Conservation (phyloP, 2,113 vertebrate genomes). For the Clarias batrachus region DNA sequence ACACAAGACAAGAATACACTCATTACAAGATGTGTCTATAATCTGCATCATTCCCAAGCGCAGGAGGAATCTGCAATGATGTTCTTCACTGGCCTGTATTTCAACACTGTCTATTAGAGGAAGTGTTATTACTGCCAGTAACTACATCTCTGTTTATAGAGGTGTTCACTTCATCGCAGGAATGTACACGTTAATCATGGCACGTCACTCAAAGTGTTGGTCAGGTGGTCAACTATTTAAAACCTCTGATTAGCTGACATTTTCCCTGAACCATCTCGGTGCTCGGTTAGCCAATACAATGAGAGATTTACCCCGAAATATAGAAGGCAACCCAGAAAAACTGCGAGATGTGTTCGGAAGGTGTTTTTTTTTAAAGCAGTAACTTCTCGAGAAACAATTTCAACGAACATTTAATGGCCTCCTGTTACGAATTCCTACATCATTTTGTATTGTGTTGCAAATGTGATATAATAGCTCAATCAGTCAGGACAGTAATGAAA, state of each 20-base stretch:
- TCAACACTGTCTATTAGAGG: constrained; percentile 10
- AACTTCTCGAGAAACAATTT: constrained; percentile 78
- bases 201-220: constrained; percentile 17
- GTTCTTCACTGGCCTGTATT: constrained; percentile 16
- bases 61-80: constrained; percentile 9
- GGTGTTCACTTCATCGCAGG: constrained; percentile 20
- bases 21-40: background rate
- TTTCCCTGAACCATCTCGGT: background rate
- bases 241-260: constrained; percentile 41
- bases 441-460: constrained; percentile 76
- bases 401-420: constrained; percentile 89
- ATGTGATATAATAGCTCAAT: constrained; percentile 97
- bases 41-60: background rate
- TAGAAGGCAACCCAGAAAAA: background rate
- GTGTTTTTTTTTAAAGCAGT: constrained; percentile 53
- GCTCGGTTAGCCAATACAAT: background rate
- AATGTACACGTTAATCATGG: constrained; percentile 35
- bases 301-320: background rate
- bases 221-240: constrained; percentile 25
- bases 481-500: constrained; percentile 93
- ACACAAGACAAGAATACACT: background rate
- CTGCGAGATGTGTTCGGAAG: constrained; percentile 39
- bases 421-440: constrained; percentile 89
- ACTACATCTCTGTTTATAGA: constrained; percentile 30
- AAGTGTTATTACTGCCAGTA: constrained; percentile 24